Evolutionary conservation across 2,888 invertebrate genomes (phyloP), one percentile per base, ranked within the genome.

Genomic region (Caenorhabditis sulstoni): DNA sequence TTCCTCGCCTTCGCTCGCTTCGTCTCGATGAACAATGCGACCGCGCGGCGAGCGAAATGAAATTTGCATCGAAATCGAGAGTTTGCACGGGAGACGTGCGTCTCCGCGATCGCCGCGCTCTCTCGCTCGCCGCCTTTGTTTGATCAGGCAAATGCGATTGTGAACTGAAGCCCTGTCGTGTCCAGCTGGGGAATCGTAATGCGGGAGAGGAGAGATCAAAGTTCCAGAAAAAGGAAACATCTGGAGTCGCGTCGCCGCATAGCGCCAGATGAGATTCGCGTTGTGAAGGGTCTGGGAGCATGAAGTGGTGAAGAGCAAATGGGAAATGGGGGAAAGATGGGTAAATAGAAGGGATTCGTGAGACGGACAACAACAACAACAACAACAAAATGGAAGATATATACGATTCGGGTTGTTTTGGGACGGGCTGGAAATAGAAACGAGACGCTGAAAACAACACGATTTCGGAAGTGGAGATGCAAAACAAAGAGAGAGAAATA

Each of bases 21-120:
- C 62, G 61, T 61, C 29, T 29, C 44, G 44, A 53, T 45, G 52
- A 59, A 70, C 68, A 70, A 70, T 57, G 66, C 55, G 55, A 68
- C 29, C 29, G 29, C 3, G 4, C 4, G 29, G 29, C 29, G 29
- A 7, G 3, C 29, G 29, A 29, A 29, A 29, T 29, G 61, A 71
- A 71, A 71, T 71, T 71, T 71, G 71, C 71, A 71, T 71, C 64
- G 71, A 71, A 71, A 71, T 71, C 71, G 71, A 71, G 64, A 71
- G 71, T 71, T 71, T 71, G 50, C 68, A 70, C 68, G 59, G 39
- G 16, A 16, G 12, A 53, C 39, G 62, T 57, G 39, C 47, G 55
- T 70, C 61, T 71, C 71, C 45, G 35, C 39, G 20, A 57, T 64
- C 55, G 37, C 7, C 39, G 23, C 37, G 16, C 35, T 59, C 35